These are phyloP conservation scores for Ciconia nigra DNA, from an alignment of 2,797 vertebrate species.

Conservation along the genomic window DNA sequence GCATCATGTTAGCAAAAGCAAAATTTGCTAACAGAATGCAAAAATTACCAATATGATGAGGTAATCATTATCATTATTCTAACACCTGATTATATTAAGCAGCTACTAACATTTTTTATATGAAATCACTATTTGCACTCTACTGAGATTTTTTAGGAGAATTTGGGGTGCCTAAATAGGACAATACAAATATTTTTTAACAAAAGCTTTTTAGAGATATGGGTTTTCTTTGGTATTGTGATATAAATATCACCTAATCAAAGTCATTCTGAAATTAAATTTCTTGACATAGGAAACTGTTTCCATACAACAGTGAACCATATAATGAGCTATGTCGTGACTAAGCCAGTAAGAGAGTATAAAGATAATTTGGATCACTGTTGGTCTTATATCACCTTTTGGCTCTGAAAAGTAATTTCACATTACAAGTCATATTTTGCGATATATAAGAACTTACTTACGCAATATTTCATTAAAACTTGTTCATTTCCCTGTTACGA, in stretches of 20 bases:
- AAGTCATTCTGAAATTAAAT: background rate
- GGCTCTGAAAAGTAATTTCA: background rate
- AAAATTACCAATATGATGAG: conserved; percentile 66
- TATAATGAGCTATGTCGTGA: background rate
- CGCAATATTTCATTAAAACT: background rate
- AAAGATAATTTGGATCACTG: background rate
- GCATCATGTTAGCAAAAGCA: conserved; percentile 70
- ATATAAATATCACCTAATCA: background rate
- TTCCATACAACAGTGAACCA: background rate
- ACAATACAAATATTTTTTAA: background rate
- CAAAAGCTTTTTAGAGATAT: background rate
- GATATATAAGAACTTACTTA: background rate
- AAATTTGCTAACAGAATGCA: conserved; percentile 72
- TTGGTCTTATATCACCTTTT: background rate
- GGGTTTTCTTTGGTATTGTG: background rate
- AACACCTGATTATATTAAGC: conserved; percentile 51
- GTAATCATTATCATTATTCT: conserved; percentile 64
- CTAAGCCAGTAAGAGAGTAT: background rate
- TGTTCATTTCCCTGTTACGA: background rate
- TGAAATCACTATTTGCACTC: background rate
- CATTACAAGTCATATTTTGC: background rate
- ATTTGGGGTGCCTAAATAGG: background rate
- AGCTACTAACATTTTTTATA: background rate
- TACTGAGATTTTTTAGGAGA: background rate
- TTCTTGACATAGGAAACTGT: background rate